Conservation (phyloP, 2,797 vertebrate genomes). For the Siniperca scherzeri region DNA sequence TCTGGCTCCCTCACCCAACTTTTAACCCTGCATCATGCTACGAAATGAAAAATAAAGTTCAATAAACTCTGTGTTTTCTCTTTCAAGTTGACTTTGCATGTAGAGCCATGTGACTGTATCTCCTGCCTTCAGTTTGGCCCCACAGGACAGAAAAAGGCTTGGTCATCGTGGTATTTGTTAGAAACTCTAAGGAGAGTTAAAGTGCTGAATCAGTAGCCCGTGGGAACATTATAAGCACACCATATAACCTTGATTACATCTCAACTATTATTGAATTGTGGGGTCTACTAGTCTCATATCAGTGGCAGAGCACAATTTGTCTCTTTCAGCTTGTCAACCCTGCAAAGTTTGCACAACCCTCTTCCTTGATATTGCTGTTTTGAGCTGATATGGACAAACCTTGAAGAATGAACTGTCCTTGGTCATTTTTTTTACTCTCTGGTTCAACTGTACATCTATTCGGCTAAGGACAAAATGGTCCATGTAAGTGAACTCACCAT, state of each 20-base stretch:
- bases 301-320: slow-evolving; percentile 57
- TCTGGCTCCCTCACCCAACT: slow-evolving; percentile 19
- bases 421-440: slow-evolving; percentile 14
- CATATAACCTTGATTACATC: slow-evolving; percentile 68
- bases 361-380: slow-evolving; percentile 30
- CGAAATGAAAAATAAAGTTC: slow-evolving; percentile 8
- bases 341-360: slow-evolving; percentile 42
- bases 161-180: slow-evolving; percentile 57
- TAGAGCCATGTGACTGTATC: slow-evolving; percentile 57
- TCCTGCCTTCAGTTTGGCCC: slow-evolving; percentile 58
- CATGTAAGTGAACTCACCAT: slow-evolving; percentile 80
- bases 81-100: slow-evolving; percentile 53
- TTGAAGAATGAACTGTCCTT: slow-evolving; percentile 46
- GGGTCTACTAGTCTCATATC: slow-evolving; percentile 52
- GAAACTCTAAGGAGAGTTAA: slow-evolving; percentile 47
- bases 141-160: slow-evolving; percentile 61
- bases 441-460: slow-evolving; percentile 13
- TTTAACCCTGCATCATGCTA: slow-evolving; percentile 21
- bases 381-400: slow-evolving; percentile 55
- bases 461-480: slow-evolving; percentile 24
- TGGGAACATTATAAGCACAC: slow-evolving; percentile 46
- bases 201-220: slow-evolving; percentile 67
- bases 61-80: slow-evolving; percentile 27
- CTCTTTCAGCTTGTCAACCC: slow-evolving; percentile 51
- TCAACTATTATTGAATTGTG: slow-evolving; percentile 49